Base-by-base conservation (phyloP, 2,888 invertebrate genomes). In the Meliscaeva auricollis region DNA sequence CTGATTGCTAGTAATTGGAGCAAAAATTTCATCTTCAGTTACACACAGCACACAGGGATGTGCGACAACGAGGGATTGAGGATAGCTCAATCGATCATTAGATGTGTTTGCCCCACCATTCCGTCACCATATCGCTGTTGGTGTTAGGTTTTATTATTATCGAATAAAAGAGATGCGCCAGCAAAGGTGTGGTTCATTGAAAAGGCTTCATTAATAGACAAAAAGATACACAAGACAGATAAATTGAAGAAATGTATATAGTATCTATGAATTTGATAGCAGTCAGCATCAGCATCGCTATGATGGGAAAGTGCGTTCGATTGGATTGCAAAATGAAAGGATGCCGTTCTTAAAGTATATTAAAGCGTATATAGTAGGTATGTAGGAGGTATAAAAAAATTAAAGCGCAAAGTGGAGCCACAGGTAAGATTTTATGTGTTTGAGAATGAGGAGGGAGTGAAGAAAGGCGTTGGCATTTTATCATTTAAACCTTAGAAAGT, bases 1-100 rank as follows among this genome's bases (percentile, higher is more conserved):
- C 80, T 62, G 66, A 72, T 84, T 66, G 80, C 75, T 58, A n/a
- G 74, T 48, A 70, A 81, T 81, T 81, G 69, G 68, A 81, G 75
- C 80, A 84, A 70, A 84, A 48, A 75, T 58, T 54, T 73, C 60
- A 75, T 79, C 80, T 84, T 72, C 32, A 52, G 58, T 80, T 80
- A 72, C 84, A 69, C 17, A 38, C 9, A n/a, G n/a, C n/a, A n/a
- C 26, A 30, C 26, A 66, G 62, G 48, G 30, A 52, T 56, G 44
- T 50, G 20, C 3, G 17, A 17, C 2, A 46, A 15, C 26, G 4
- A 26, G 26, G 3, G 26, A 26, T 3, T 26, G 35, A 38, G 50
- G 66, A 66, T 83, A 73, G 54, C 64, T 69, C 56, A 74, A 80
- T 77, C 54, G 35, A 69, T 81, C 73, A 38, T 60, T 60, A 50